Percentiles rank a stretch among this genome's conserved stretches.
phyloP scores from a whole-genome alignment of 1,140 invertebrate genomes.

The Uloborus diversus region DNA sequence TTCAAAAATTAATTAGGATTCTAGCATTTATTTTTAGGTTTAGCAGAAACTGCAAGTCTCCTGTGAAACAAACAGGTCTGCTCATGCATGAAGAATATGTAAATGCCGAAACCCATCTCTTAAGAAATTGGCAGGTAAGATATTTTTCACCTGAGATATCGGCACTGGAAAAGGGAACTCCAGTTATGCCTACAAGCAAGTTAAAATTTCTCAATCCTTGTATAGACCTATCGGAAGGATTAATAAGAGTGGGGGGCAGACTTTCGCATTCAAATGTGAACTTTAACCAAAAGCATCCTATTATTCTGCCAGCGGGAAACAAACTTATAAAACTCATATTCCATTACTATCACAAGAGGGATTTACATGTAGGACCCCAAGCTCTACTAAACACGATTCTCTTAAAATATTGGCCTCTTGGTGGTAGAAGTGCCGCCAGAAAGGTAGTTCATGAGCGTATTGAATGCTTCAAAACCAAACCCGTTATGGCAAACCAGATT shows the following conservation, averaged over 20 bases:
- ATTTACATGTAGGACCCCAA: conserved; percentile 12
- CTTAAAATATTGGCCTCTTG: conserved; percentile 26
- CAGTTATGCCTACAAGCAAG: background rate
- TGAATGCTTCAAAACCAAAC: conserved; percentile 9
- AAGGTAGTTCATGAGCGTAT: background rate
- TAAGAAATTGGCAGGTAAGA: too few species aligned
- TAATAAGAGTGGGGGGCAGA: conserved; percentile 58
- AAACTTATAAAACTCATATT: background rate
- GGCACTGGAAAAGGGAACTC: background rate
- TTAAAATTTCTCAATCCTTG: conserved; percentile 58
- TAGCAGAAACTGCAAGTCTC: too few species aligned
- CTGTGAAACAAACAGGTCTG: too few species aligned
- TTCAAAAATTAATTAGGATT: too few species aligned
- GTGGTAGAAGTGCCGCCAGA: background rate
- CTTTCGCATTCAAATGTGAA: background rate
- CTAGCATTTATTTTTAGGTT: too few species aligned
- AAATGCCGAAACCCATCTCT: too few species aligned
- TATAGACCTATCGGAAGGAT: conserved; percentile 62
- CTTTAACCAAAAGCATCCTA: background rate
- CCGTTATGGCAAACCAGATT: background rate
- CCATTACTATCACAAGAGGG: background rate
- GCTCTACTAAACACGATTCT: background rate
- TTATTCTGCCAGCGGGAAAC: background rate
- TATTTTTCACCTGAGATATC: conserved; percentile 3
- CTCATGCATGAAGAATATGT: too few species aligned